These are phyloP conservation scores for Anoplius nigerrimus DNA, from an alignment of 2,888 invertebrate genomes.

Conservation along the genomic window DNA sequence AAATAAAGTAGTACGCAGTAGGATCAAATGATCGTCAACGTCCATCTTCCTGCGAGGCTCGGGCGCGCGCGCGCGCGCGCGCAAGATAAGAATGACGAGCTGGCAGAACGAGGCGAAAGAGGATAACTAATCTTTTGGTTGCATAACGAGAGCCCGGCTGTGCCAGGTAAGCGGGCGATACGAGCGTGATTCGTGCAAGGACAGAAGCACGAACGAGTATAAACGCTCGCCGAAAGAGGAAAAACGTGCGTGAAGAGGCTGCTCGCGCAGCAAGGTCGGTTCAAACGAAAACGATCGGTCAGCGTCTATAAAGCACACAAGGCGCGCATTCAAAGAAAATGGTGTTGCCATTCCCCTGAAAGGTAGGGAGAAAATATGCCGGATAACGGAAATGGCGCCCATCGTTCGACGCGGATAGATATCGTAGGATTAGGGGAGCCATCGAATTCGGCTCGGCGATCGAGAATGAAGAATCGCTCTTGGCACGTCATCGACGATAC, in stretches of 20 bases:
- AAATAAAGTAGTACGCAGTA: too few species aligned
- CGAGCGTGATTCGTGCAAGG: conserved; percentile 14
- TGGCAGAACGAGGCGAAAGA: conserved; percentile 35
- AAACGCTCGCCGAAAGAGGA: too few species aligned
- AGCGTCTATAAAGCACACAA: too few species aligned
- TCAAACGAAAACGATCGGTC: background rate
- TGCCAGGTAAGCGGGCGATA: conserved; percentile 47
- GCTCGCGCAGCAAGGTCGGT: background rate
- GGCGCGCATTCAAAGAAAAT: too few species aligned
- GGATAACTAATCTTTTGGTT: conserved; percentile 43
- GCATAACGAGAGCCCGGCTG: conserved; percentile 46
- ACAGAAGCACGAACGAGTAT: background rate
- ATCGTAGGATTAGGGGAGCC: background rate
- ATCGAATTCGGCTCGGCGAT: background rate
- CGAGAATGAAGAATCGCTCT: background rate
- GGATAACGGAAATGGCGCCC: too few species aligned
- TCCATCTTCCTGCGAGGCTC: too few species aligned
- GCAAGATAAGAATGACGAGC: conserved; percentile 27
- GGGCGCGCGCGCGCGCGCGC: too few species aligned
- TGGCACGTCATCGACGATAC: background rate
- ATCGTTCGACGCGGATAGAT: background rate
- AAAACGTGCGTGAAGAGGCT: background rate
- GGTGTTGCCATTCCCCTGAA: too few species aligned
- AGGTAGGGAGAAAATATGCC: too few species aligned
- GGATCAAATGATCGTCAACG: too few species aligned